Base-by-base conservation (phyloP, 2,113 vertebrate species). In the Centropus unirufus region DNA sequence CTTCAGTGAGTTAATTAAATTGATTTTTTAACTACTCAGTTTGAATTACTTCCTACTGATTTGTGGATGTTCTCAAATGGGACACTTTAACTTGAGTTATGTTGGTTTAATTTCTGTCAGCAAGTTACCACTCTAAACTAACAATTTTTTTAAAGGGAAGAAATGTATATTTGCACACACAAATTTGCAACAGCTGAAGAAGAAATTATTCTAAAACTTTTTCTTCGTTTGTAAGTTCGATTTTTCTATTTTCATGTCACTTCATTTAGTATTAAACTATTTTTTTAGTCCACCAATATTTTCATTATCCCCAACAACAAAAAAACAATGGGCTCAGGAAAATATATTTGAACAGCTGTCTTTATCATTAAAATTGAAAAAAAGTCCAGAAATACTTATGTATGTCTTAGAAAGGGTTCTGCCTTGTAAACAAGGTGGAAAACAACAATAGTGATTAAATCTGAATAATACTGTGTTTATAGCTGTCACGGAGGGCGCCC, bases 281-380 rank as follows among this genome's bases (percentile, higher is more conserved):
- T 88, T 78, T 67, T 52, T 11, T 54, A n/a, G 13, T 64, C 16
- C 1, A 1, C 1, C 1, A 6, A 6, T n/a, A 29, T 9, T 68
- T 36, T 12, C 20, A 59, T 20, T 36, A 86, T 46, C 9, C 69
- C 6, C 9, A 74, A 30, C 2, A 55, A 74, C 2, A 68, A 64
- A 62, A 82, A 82, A 67, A 32, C 3, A 5, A 4, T 29, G 6
- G 13, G 1, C 5, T 78, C 6, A 40, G 34, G 58, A 36, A 78
- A 78, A 8, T 20, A 8, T 29, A 7, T 46, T 79, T 70, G 30
- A 83, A 73, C 36, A 77, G 9, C 9, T 68, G 18, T 40, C 14
- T 73, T 61, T 61, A 62, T 29, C 46, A 3, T 69, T 73, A 47
- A 64, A 59, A 49, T 10, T 26, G 18, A 47, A 85, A 72, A 36